Percentiles rank a stretch among this genome's conserved stretches.
phyloP scores from a whole-genome alignment of 2,113 vertebrate species.

The Dipodomys ordii region DNA sequence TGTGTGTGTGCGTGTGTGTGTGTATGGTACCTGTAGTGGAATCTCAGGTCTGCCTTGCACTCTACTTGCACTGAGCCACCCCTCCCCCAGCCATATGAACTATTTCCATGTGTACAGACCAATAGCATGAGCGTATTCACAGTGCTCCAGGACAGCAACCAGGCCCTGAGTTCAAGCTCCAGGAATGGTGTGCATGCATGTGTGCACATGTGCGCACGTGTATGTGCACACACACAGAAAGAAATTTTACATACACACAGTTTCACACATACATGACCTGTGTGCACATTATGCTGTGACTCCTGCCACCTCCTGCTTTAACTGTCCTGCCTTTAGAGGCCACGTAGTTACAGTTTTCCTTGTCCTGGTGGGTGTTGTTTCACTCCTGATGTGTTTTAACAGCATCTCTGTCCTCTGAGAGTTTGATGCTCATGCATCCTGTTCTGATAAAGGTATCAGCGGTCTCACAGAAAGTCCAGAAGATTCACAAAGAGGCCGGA shows the following conservation, averaged over 20 bases:
- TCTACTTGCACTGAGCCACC: not conserved
- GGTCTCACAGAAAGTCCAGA: conserved; percentile 25
- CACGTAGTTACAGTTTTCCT: not conserved
- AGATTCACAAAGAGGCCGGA: not conserved
- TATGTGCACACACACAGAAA: not conserved
- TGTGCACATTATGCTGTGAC: not conserved
- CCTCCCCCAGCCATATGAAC: not conserved
- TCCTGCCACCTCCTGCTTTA: not conserved
- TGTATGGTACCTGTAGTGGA: not conserved
- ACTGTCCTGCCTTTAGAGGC: accelerated
- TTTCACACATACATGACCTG: no score
- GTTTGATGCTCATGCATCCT: not conserved
- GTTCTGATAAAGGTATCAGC: conserved; percentile 10
- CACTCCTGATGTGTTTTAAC: not conserved
- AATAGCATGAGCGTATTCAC: no score
- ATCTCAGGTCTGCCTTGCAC: not conserved
- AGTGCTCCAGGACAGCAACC: not conserved
- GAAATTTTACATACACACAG: no score
- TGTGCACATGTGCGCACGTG: not conserved
- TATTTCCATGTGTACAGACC: not conserved
- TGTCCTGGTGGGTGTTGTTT: not conserved
- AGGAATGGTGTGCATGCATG: not conserved
- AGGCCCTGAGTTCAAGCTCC: not conserved
- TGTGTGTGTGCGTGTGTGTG: no score
- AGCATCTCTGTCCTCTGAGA: not conserved